Evolutionary conservation across 2,888 invertebrate genomes (phyloP), one percentile per base, ranked within the genome.

Genomic region (Fabriciana adippe): DNA sequence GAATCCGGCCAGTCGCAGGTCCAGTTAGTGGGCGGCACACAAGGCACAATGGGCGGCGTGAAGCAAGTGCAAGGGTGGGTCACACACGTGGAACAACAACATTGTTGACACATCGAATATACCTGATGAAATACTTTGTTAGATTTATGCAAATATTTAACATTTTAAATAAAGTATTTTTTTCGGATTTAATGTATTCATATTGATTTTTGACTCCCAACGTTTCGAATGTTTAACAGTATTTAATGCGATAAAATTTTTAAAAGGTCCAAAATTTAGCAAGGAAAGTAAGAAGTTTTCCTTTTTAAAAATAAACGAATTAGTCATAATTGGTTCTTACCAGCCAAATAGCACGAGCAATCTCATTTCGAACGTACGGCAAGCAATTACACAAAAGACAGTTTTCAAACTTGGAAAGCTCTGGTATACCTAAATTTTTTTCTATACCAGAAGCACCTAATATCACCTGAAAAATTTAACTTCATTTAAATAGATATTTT

Each of bases 401-500:
- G 64, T 89, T 87, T 73, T 92, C 92, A 66, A 92, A 92, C 74
- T 90, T 90, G 0, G 86, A 79, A 47, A 92, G 72, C 66, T 92
- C 92, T 1, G 92, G 92, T 59, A 92, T 77, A 0, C 92, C 92
- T 64, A 88, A 74, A 67, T 85, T 88, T 60, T 80, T 87, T 66
- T 89, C 90, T 6, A 92, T 71, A 4, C 92, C 92, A 1, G 88
- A 85, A 3, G 91, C 85, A 2, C 91, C 91, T n/a, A 91, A 72
- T 1, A 84, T 45, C 15, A 91, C 87, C 92, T 90, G 75, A 21
- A 79, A 77, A 31, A 18, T 51, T 4, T 13, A 16, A 15, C 13
- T 35, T 16, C 4, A 15, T 50, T 50, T 50, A 4, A 11, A 15
- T n/a, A 48, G 48, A n/a, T 5, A 48, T 50, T n/a, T 50, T 50